Evolutionary conservation across 2,888 invertebrate species (phyloP).

Genomic region (Agonopterix alstromeriana): DNA sequence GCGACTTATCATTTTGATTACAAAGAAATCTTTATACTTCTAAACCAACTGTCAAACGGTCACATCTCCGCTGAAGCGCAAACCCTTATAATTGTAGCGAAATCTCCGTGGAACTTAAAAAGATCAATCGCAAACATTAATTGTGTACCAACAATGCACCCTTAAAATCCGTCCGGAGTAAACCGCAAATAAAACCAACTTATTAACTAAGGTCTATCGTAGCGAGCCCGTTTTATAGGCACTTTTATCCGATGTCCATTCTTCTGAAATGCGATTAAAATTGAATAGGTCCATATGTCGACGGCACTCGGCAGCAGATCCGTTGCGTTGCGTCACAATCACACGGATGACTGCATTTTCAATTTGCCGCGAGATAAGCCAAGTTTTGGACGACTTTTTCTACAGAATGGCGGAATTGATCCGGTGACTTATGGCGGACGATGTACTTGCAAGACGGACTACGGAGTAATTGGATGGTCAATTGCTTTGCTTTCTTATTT

Average conservation of each 20-base stretch:
- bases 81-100: constrained; percentile 41
- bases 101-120: constrained; percentile 53
- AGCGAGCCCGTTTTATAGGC: constrained; percentile 47
- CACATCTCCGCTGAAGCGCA: constrained; percentile 35
- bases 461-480: constrained; percentile 61
- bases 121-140: constrained; percentile 68
- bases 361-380: constrained; percentile 75
- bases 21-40: not conserved
- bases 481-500: constrained; percentile 56
- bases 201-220: constrained; percentile 61
- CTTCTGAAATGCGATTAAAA: constrained; percentile 76
- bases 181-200: constrained; percentile 71
- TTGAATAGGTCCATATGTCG: constrained; percentile 75
- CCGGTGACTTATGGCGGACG: constrained; percentile 67
- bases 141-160: constrained; percentile 55
- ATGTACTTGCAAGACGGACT: constrained; percentile 35
- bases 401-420: constrained; percentile 70
- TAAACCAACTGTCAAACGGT: constrained; percentile 11
- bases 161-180: constrained; percentile 50
- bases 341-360: constrained; percentile 73
- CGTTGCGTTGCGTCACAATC: constrained; percentile 66
- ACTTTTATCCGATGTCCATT: constrained; percentile 72
- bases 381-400: constrained; percentile 72
- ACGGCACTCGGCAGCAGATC: constrained; percentile 33
- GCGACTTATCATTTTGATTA: not conserved